phyloP scores from a whole-genome alignment of 2,797 vertebrate species.

The Mergus octosetaceus region DNA sequence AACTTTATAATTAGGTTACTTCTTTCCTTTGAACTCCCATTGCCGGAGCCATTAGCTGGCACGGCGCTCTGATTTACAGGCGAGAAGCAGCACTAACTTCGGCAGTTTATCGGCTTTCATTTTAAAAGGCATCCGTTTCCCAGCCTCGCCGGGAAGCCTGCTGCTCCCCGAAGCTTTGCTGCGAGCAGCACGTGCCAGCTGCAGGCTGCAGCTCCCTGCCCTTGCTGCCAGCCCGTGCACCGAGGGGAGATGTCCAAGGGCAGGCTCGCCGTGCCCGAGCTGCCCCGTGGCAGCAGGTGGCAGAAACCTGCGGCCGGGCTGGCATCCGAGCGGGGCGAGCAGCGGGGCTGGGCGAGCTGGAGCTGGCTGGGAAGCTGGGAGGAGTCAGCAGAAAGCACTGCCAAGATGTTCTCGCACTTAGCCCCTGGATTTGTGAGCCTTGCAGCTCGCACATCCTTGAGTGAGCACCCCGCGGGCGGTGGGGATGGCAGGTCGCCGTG shows the following conservation, averaged over 20 bases:
- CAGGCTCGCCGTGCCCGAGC: neutral
- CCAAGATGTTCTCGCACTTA: accelerated
- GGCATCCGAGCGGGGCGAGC: neutral
- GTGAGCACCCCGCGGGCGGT: too few relatives aligned
- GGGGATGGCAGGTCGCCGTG: too few relatives aligned
- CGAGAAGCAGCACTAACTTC: neutral
- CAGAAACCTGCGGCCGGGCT: neutral
- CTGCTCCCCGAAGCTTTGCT: neutral
- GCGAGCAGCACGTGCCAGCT: neutral
- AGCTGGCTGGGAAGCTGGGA: neutral
- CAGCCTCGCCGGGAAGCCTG: neutral
- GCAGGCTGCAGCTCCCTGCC: too few relatives aligned
- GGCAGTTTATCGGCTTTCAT: neutral
- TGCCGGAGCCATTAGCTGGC: neutral
- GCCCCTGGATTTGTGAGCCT: neutral
- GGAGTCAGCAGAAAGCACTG: neutral
- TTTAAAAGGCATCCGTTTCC: conserved; percentile 3
- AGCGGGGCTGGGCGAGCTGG: neutral
- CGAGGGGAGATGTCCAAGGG: neutral
- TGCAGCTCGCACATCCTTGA: neutral
- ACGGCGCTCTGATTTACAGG: neutral
- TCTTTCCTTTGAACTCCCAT: conserved; percentile 23
- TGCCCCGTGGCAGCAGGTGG: neutral
- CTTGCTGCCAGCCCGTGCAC: neutral
- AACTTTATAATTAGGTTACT: conserved; percentile 8